Conservation (phyloP, 2,888 invertebrate species). For the Stomorhina lunata region DNA sequence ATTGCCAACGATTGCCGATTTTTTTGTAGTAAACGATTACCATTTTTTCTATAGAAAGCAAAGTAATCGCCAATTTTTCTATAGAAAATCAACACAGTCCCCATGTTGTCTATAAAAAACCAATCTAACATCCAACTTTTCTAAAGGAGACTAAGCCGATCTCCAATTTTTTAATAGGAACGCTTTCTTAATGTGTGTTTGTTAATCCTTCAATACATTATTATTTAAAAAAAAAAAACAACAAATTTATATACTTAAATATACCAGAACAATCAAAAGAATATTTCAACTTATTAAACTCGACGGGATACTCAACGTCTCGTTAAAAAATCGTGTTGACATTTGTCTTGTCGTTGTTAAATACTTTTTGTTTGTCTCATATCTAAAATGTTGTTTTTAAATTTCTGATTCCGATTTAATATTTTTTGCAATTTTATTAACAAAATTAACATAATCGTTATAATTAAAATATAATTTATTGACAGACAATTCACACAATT, state of each 20-base stretch:
- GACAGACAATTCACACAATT: slow-evolving; percentile 63
- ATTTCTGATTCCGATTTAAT: slow-evolving; percentile 34
- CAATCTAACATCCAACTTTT: too few relatives aligned
- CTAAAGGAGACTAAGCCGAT: too few relatives aligned
- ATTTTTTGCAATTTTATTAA: slow-evolving; percentile 62
- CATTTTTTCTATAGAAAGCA: too few relatives aligned
- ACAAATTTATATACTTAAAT: neutral
- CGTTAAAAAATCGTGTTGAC: slow-evolving; percentile 58
- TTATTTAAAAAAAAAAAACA: too few relatives aligned
- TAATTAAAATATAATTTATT: slow-evolving; percentile 78
- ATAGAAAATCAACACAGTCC: too few relatives aligned
- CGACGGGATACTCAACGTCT: slow-evolving; percentile 54
- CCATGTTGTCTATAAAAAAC: too few relatives aligned
- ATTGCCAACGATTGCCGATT: too few relatives aligned
- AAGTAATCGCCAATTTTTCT: too few relatives aligned
- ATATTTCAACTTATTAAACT: slow-evolving; percentile 48
- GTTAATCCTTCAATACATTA: too few relatives aligned
- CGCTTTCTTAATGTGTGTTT: too few relatives aligned
- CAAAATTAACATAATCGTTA: slow-evolving; percentile 76
- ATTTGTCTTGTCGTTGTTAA: slow-evolving; percentile 42
- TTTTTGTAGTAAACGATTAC: too few relatives aligned
- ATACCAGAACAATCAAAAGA: neutral
- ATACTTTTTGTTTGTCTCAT: neutral
- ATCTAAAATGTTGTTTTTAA: slow-evolving; percentile 18
- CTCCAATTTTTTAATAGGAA: too few relatives aligned